Percentiles rank a stretch among this genome's conserved stretches.
phyloP scores from a whole-genome alignment of 2,113 vertebrate genomes.

The Picathartes gymnocephalus region DNA sequence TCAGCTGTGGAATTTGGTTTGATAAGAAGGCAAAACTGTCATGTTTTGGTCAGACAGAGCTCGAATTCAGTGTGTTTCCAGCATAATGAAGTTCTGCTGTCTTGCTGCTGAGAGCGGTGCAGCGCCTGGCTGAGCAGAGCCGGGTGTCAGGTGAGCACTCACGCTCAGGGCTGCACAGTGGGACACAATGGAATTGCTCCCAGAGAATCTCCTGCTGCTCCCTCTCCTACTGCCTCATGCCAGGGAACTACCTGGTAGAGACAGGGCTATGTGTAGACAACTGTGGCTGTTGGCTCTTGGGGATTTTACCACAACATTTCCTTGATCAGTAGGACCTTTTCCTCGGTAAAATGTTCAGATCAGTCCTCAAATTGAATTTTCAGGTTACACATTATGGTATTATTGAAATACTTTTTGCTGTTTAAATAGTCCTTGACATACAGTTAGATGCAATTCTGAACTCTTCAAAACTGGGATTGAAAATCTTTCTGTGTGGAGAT shows the following conservation, averaged over 20 bases:
- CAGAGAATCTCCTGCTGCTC: neutral
- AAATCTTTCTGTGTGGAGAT: neutral
- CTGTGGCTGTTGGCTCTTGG: neutral
- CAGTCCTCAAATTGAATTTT: neutral
- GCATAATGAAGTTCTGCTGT: neutral
- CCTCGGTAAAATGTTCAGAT: neutral
- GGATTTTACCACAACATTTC: neutral
- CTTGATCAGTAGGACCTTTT: neutral
- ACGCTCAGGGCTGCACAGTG: accelerated
- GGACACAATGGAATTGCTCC: neutral
- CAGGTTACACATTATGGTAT: neutral
- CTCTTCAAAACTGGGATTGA: neutral
- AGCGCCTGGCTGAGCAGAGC: neutral
- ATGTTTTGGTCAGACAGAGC: neutral
- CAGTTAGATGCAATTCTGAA: neutral
- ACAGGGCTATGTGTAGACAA: neutral
- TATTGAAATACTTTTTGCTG: neutral
- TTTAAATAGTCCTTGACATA: neutral
- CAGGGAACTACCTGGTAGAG: neutral
- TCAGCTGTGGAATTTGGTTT: neutral
- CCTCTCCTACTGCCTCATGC: no score
- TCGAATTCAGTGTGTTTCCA: neutral
- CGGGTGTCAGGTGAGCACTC: neutral
- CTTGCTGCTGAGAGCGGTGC: neutral
- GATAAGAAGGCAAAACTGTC: neutral